These are phyloP conservation scores for Nautilus pompilius DNA, from an alignment of 1,140 invertebrate genomes.

Conservation along the genomic window DNA sequence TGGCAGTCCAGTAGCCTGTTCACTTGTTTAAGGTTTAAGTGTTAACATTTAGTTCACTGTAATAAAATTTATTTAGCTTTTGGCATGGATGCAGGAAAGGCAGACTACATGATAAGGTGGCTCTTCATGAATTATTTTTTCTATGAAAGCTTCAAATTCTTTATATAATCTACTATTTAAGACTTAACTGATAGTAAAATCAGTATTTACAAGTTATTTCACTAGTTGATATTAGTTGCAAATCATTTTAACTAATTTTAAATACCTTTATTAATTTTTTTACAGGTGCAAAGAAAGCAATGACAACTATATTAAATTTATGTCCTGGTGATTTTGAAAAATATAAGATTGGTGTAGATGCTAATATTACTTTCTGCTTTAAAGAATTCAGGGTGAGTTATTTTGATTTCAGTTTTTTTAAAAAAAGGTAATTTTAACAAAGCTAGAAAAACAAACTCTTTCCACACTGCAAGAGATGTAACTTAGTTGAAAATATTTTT, in stretches of 20 bases:
- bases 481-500: too few species aligned
- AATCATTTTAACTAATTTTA: background rate
- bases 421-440: background rate
- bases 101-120: background rate
- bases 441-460: background rate
- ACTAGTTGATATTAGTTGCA: too few species aligned
- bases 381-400: conserved; percentile 68
- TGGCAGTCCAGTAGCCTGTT: too few species aligned
- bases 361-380: conserved; percentile 76
- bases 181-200: background rate
- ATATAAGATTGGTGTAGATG: conserved; percentile 66
- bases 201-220: background rate
- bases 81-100: too few species aligned
- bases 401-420: background rate
- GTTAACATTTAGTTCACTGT: too few species aligned
- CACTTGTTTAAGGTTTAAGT: too few species aligned
- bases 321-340: conserved; percentile 73
- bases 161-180: background rate
- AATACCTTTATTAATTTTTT: background rate
- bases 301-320: conserved; percentile 67
- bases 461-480: background rate
- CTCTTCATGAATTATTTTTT: background rate
- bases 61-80: too few species aligned
- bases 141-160: too few species aligned
- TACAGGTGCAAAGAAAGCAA: conserved; percentile 59